phyloP scores from a whole-genome alignment of 2,113 vertebrate species.

The Gymnobelideus leadbeateri region DNA sequence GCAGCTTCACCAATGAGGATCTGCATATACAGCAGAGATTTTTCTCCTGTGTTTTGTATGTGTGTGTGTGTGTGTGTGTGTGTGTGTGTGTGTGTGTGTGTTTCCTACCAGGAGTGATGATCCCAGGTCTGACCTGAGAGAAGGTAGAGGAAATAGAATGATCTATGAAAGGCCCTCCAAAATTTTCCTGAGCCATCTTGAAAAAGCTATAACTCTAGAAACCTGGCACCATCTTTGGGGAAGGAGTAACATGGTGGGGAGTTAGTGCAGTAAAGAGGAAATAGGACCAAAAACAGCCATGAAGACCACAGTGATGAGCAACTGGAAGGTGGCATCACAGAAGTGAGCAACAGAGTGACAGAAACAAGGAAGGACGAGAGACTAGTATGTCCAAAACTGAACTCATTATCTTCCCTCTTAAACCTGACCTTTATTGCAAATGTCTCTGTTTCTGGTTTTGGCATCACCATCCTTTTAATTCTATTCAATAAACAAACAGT shows the following conservation, averaged over 20 bases:
- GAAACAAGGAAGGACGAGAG: not conserved
- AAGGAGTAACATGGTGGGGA: not conserved
- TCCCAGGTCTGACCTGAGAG: not conserved
- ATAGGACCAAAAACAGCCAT: not conserved
- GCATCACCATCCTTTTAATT: not conserved
- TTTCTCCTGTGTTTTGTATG: not conserved
- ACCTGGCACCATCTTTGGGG: not conserved
- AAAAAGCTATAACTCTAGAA: not conserved
- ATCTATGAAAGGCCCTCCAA: not conserved
- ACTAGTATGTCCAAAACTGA: not conserved
- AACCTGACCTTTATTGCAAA: not conserved
- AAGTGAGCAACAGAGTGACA: not conserved
- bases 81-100: not conserved
- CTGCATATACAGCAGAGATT: not conserved
- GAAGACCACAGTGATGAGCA: not conserved
- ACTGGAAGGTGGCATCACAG: not conserved
- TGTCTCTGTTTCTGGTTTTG: not conserved
- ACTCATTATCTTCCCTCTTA: not conserved
- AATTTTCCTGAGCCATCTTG: not conserved
- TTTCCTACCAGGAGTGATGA: not conserved
- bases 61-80: not conserved
- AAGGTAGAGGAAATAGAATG: not conserved
- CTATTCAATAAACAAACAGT: not conserved
- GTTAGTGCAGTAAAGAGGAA: not conserved
- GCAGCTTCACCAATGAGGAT: not conserved